These are phyloP conservation scores for Uloborus diversus DNA, from an alignment of 1,140 invertebrate species.

Conservation along the genomic window DNA sequence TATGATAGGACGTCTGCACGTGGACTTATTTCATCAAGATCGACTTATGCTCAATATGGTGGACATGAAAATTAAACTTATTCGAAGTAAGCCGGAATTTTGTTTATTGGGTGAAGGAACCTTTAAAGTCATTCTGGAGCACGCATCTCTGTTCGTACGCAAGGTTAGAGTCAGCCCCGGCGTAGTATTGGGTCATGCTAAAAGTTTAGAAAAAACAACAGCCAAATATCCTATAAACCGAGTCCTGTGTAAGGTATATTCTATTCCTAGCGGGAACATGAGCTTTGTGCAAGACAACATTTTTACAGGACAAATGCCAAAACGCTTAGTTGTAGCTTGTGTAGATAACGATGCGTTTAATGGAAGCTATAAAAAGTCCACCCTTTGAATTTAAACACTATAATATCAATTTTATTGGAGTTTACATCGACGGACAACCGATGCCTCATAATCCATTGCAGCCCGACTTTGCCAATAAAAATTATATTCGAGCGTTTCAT, in stretches of 20 bases:
- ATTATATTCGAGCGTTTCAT: not conserved
- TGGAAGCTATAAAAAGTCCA: not conserved
- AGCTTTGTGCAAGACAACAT: conserved; percentile 4
- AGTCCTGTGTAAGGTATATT: not conserved
- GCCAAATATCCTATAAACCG: conserved; percentile 2
- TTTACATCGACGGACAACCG: not conserved
- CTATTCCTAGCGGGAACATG: not conserved
- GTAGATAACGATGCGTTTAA: not conserved
- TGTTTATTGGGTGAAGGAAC: not conserved
- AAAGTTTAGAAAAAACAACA: not conserved
- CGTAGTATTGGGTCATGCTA: not conserved
- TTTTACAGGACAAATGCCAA: conserved; percentile 4
- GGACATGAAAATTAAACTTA: not conserved
- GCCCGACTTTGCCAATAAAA: not conserved
- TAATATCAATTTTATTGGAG: not conserved
- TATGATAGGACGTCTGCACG: not conserved
- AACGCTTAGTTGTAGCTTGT: not conserved
- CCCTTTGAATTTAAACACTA: conserved; percentile 14
- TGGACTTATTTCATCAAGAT: not conserved
- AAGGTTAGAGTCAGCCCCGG: conserved; percentile 5
- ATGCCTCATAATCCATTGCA: not conserved
- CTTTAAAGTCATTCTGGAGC: conserved; percentile 6
- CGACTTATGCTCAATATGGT: not conserved
- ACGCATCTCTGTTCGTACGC: not conserved
- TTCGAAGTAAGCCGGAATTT: not conserved